Conservation (phyloP, 2,888 invertebrate genomes). For the Drosophila longiperda region DNA sequence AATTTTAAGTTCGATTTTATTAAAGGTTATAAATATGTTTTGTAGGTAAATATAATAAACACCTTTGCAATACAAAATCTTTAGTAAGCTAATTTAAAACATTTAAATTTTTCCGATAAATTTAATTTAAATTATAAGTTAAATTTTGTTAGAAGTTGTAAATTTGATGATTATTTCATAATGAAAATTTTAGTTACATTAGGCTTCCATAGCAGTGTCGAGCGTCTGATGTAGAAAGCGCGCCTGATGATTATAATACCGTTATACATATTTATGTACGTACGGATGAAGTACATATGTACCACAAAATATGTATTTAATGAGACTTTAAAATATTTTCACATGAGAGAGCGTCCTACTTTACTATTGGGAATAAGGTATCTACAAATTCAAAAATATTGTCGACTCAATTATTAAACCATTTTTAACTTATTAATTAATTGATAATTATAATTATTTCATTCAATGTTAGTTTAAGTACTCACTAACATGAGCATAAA, state of each 20-base stretch:
- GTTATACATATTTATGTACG: constrained; percentile 2
- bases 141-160: background rate
- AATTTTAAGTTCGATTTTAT: background rate
- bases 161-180: constrained; percentile 3
- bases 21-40: background rate
- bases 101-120: background rate
- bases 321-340: constrained; percentile 11
- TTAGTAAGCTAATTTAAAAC: background rate
- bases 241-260: constrained; percentile 17
- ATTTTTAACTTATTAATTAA: background rate
- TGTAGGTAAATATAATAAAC: background rate
- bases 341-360: constrained; percentile 24
- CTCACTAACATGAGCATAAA: background rate
- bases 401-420: constrained; percentile 3
- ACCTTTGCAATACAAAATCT: background rate
- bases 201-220: constrained; percentile 30
- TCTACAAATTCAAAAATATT: constrained; percentile 10
- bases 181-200: constrained; percentile 1
- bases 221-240: constrained; percentile 5
- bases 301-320: constrained; percentile 1
- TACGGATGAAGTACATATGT: background rate
- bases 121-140: background rate
- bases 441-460: constrained; percentile 10
- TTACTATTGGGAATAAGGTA: constrained; percentile 19
- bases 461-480: background rate